These are phyloP conservation scores for Stegodyphus dumicola DNA, from an alignment of 1,140 invertebrate genomes.

Conservation along the genomic window DNA sequence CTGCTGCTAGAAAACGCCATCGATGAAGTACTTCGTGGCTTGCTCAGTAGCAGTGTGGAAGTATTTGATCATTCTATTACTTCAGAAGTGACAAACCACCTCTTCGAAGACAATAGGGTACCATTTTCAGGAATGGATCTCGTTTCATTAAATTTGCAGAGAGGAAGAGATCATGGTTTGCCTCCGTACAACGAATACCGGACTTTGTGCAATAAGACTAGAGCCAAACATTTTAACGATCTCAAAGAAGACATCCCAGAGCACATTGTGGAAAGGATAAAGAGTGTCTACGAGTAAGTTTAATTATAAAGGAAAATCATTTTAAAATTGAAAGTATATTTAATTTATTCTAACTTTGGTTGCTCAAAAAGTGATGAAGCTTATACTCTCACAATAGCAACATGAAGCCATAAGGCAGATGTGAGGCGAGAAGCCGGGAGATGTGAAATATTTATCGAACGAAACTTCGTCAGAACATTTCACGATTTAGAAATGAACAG, in stretches of 20 bases:
- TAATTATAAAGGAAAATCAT: not conserved
- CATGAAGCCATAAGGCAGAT: too few species aligned
- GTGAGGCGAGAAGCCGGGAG: too few species aligned
- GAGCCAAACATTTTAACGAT: conserved; percentile 79
- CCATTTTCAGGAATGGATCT: conserved; percentile 89
- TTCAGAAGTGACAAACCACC: conserved; percentile 91
- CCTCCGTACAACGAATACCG: conserved; percentile 76
- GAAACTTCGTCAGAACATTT: too few species aligned
- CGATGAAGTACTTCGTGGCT: conserved; percentile 87
- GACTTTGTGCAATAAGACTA: conserved; percentile 72
- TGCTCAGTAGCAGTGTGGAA: conserved; percentile 91
- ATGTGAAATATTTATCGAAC: too few species aligned
- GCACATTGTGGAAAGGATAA: conserved; percentile 70
- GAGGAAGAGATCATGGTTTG: conserved; percentile 75
- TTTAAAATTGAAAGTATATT: conserved; percentile 62
- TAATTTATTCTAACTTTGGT: too few species aligned
- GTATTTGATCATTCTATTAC: conserved; percentile 94
- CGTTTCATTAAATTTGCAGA: conserved; percentile 85
- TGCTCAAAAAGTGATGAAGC: too few species aligned
- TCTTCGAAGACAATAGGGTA: conserved; percentile 88
- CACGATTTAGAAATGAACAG: too few species aligned
- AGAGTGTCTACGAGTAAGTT: conserved; percentile 68
- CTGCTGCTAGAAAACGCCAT: conserved; percentile 73
- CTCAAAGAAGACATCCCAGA: conserved; percentile 76
- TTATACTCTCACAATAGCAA: too few species aligned